phyloP scores from a whole-genome alignment of 1,140 invertebrate genomes.

The Nebria ingens region DNA sequence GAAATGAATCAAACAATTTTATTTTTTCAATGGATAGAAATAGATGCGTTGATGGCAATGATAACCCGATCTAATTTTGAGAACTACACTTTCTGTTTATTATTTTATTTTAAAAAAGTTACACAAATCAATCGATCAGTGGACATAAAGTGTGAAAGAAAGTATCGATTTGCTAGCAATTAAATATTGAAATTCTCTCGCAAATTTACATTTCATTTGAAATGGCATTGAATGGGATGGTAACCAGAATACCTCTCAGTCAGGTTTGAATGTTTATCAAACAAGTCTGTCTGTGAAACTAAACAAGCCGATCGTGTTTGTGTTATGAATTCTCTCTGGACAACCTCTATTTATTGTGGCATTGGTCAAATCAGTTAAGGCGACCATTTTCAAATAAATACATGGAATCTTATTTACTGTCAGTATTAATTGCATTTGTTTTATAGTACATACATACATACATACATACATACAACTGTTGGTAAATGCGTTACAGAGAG shows the following conservation, averaged over 20 bases:
- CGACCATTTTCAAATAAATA: constrained; percentile 2
- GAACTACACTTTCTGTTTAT: too few species aligned
- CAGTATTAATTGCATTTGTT: constrained; percentile 6
- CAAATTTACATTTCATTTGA: not conserved
- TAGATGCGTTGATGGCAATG: too few species aligned
- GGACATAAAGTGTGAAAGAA: too few species aligned
- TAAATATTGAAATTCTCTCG: too few species aligned
- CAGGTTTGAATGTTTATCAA: constrained; percentile 7
- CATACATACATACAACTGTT: not conserved
- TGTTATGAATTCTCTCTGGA: not conserved
- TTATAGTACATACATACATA: not conserved
- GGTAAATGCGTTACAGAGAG: too few species aligned
- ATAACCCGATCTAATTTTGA: too few species aligned
- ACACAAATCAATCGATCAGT: too few species aligned
- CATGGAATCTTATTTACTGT: not conserved
- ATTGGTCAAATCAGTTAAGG: not conserved
- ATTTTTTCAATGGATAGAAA: too few species aligned
- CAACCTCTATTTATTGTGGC: not conserved
- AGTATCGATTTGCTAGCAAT: too few species aligned
- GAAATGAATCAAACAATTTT: too few species aligned
- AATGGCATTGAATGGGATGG: not conserved
- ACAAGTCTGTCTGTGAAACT: not conserved
- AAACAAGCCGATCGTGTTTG: not conserved
- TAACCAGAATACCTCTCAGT: not conserved
- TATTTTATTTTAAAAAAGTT: too few species aligned